Percentiles rank a stretch among this genome's conserved stretches.
Conservation (phyloP, 2,113 vertebrate genomes). For the Phalacrocorax aristotelis region DNA sequence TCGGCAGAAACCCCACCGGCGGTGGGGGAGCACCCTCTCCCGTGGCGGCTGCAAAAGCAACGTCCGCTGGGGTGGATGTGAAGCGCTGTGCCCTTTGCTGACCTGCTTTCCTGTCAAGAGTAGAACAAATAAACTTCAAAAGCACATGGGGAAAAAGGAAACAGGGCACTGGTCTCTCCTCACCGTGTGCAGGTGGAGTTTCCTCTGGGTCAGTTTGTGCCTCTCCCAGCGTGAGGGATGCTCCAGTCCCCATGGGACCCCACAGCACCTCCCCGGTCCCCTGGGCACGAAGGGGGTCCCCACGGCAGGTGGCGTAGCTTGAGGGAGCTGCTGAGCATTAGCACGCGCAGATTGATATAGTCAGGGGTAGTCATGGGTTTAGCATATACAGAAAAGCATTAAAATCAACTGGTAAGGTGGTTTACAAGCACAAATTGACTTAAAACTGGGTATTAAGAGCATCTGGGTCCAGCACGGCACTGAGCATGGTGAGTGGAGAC, state of each 20-base stretch:
- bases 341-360: rapidly evolving
- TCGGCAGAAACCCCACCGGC: rapidly evolving
- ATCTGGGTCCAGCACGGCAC: no score
- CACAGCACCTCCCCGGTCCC: not conserved
- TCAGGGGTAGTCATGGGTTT: rapidly evolving
- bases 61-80: not conserved
- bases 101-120: not conserved
- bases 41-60: rapidly evolving
- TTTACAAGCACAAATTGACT: not conserved
- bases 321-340: rapidly evolving
- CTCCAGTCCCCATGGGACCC: not conserved
- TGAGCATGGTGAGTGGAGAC: not conserved
- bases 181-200: not conserved
- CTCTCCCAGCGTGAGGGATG: not conserved
- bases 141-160: not conserved
- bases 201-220: not conserved
- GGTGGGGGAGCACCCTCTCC: not conserved
- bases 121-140: not conserved
- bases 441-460: not conserved
- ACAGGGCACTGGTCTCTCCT: not conserved
- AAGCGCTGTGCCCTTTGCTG: not conserved
- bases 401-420: not conserved
- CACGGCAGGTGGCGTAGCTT: rapidly evolving
- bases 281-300: rapidly evolving
- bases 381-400: no score